Evolutionary conservation across 2,888 invertebrate species (phyloP).

Genomic region (Yponomeuta plumbellus): DNA sequence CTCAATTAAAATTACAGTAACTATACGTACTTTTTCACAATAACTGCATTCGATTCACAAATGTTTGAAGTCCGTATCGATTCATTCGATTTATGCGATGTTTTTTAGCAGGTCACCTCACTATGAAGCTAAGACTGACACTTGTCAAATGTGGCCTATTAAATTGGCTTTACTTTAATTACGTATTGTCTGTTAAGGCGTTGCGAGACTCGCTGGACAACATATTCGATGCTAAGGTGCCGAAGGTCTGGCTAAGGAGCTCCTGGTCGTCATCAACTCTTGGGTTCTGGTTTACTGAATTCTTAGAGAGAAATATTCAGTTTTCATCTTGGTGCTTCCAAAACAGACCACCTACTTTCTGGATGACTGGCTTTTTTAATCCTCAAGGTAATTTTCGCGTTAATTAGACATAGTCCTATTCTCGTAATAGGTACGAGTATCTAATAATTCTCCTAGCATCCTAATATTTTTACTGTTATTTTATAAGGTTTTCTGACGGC

Average conservation of each 20-base stretch:
- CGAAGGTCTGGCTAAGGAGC: conserved; percentile 81
- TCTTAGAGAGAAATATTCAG: conserved; percentile 88
- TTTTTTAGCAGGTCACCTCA: no score
- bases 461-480: neutral
- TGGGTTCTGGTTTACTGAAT: conserved; percentile 94
- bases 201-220: conserved; percentile 89
- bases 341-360: conserved; percentile 85
- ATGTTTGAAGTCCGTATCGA: no score
- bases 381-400: conserved; percentile 82
- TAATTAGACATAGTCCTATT: no score
- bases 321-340: conserved; percentile 85
- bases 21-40: no score
- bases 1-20: no score
- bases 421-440: no score
- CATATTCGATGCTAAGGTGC: conserved; percentile 91
- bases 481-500: conserved; percentile 88
- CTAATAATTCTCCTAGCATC: no score
- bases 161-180: no score
- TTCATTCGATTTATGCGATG: no score
- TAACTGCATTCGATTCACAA: no score
- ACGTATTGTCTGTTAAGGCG: conserved; percentile 57
- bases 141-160: no score
- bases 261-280: conserved; percentile 92
- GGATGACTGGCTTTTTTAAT: conserved; percentile 97
- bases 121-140: no score